Base-by-base conservation (phyloP, 2,888 invertebrate species). In the Antheraea assamensis region DNA sequence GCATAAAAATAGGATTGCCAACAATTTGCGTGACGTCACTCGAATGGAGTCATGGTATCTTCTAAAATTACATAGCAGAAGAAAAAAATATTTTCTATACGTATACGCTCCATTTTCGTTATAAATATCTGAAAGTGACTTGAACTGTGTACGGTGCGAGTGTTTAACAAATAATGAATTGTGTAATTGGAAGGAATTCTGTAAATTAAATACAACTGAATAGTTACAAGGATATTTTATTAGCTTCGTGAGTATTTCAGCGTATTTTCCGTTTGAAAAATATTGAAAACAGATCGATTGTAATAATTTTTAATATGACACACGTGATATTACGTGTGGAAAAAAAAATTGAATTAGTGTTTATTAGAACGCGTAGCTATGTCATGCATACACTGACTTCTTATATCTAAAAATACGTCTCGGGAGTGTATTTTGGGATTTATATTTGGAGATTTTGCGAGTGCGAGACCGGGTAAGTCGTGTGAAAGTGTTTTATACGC, bases 1-100 rank as follows among this genome's bases (percentile, higher is more conserved):
- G 88, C 87, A 91, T 88, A 91, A 92, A 94, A 94, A 93, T 94
- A 94, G 93, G 93, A 93, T 93, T 92, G 94, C 93, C 94, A 93
- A 93, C 94, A 90, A 91, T 92, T 88, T 85, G 86, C 87, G 89
- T 95, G 95, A 95, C 95, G 95, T 95, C 95, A 94, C 89, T 82
- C 83, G 81, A 88, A 90, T 88, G 87, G 89, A 91, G 90, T 86
- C 85, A 89, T 89, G 87, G 88, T 88, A 90, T 89, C 91, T 88
- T 92, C 94, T 95, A 94, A 94, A 92, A 93, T 95, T 95, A 95
- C 94, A 92, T 87, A 83, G 82, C 86, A 88, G 77, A 83, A 88
- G 84, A 87, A 91, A 90, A 90, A 89, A 86, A 85, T 86, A 88
- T 89, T 89, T 89, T 87, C 83, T 79, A 73, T 74, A 82, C 86